These are phyloP conservation scores for Philotrypesis tridentata DNA, from an alignment of 1,140 invertebrate genomes.

Conservation along the genomic window DNA sequence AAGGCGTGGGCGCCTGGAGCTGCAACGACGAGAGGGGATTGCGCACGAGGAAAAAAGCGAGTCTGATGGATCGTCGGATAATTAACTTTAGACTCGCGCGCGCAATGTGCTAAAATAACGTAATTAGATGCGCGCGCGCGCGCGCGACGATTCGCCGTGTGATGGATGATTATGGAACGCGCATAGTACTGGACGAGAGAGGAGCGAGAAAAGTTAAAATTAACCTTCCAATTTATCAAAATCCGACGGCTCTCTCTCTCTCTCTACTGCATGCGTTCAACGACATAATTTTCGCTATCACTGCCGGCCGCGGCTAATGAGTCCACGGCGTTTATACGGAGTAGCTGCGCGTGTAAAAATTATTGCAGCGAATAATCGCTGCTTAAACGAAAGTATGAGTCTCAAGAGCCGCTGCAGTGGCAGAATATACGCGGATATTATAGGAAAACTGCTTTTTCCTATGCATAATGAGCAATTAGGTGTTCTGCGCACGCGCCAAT, in stretches of 20 bases:
- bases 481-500: background rate
- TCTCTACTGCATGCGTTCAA: too few species aligned
- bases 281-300: too few species aligned
- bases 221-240: background rate
- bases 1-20: slow-evolving; percentile 11
- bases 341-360: too few species aligned
- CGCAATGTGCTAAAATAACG: slow-evolving; percentile 3
- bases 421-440: too few species aligned
- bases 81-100: slow-evolving; percentile 34
- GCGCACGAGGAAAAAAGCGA: background rate
- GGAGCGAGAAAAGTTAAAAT: background rate
- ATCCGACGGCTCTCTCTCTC: background rate
- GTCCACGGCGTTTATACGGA: too few species aligned
- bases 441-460: too few species aligned
- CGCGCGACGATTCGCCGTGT: background rate
- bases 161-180: background rate
- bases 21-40: background rate
- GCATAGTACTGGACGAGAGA: background rate
- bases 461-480: slow-evolving; percentile 4
- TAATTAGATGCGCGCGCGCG: slow-evolving; percentile 1
- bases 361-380: too few species aligned
- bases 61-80: slow-evolving; percentile 27
- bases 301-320: too few species aligned
- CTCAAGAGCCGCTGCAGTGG: too few species aligned
- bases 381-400: too few species aligned